Percentiles rank a stretch among this genome's conserved stretches.
phyloP scores from a whole-genome alignment of 1,140 invertebrate species.

The Drosophila ogumai region DNA sequence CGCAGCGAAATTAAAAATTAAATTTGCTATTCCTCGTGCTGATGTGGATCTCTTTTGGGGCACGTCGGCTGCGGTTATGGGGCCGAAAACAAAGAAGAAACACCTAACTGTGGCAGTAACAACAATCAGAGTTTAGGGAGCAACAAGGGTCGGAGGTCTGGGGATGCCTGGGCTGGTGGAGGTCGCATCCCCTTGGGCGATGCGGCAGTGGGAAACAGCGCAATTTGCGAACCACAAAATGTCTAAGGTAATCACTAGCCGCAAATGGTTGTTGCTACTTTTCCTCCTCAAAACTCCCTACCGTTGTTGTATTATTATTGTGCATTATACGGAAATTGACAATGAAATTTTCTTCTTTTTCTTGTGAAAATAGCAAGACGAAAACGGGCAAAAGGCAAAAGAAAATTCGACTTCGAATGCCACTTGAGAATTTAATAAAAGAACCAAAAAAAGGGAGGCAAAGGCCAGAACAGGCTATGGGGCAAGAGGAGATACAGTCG shows the following conservation, averaged over 20 bases:
- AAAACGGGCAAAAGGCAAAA: slow-evolving; percentile 36
- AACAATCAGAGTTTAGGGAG: slow-evolving; percentile 33
- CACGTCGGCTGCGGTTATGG: slow-evolving; percentile 28
- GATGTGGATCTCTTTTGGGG: slow-evolving; percentile 63
- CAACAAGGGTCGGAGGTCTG: neutral
- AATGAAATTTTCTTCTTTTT: slow-evolving; percentile 68
- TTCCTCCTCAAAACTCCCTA: slow-evolving; percentile 8
- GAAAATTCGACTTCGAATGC: slow-evolving; percentile 73
- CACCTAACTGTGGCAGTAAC: slow-evolving; percentile 33
- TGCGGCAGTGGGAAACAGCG: slow-evolving; percentile 54
- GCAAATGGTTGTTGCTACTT: slow-evolving; percentile 75
- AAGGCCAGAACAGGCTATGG: slow-evolving; percentile 1
- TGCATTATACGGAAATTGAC: slow-evolving; percentile 82
- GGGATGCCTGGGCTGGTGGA: neutral
- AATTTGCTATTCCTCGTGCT: slow-evolving; percentile 52
- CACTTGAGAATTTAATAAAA: slow-evolving; percentile 81
- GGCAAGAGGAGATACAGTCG: slow-evolving; percentile 13
- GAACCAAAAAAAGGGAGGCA: slow-evolving; percentile 34
- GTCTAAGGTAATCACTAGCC: slow-evolving; percentile 80
- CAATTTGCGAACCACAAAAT: slow-evolving; percentile 80
- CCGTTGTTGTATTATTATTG: slow-evolving; percentile 70
- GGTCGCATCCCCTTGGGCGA: slow-evolving; percentile 65
- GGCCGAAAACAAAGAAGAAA: slow-evolving; percentile 34
- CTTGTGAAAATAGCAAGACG: slow-evolving; percentile 64
- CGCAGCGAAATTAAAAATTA: slow-evolving; percentile 78